Conservation (phyloP, 1,140 invertebrate genomes). For the Chymomyza costata region DNA sequence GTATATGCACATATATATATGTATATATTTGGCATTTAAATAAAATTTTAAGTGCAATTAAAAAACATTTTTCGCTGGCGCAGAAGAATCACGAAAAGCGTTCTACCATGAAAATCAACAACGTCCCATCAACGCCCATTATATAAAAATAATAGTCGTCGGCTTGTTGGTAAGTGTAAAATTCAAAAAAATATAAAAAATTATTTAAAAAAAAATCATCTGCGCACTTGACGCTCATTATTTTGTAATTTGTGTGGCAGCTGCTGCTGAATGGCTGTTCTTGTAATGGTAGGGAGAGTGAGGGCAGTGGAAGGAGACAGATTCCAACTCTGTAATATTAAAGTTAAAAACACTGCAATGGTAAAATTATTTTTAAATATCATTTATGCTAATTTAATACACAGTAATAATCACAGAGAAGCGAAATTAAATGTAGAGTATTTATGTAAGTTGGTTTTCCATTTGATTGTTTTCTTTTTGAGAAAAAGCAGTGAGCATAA, state of each 20-base stretch:
- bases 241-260: constrained; percentile 66
- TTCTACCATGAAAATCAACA: constrained; percentile 42
- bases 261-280: constrained; percentile 34
- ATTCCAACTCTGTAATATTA: too few relatives aligned
- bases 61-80: constrained; percentile 53
- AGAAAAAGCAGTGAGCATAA: too few relatives aligned
- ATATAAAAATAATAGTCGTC: constrained; percentile 71
- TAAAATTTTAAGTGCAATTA: constrained; percentile 73
- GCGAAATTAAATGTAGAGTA: constrained; percentile 23
- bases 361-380: constrained; percentile 73
- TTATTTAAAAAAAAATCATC: constrained; percentile 40
- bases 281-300: too few relatives aligned
- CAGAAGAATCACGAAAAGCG: constrained; percentile 36
- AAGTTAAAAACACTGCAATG: too few relatives aligned
- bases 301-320: too few relatives aligned
- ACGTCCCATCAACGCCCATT: constrained; percentile 42
- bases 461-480: too few relatives aligned
- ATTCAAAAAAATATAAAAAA: constrained; percentile 45
- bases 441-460: constrained; percentile 36
- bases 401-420: constrained; percentile 67
- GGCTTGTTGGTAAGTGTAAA: constrained; percentile 45
- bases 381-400: constrained; percentile 73
- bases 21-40: constrained; percentile 60
- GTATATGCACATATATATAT: too few relatives aligned
- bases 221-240: constrained; percentile 69